Conservation (phyloP, 2,113 vertebrate genomes). For the Callithrix jacchus region DNA sequence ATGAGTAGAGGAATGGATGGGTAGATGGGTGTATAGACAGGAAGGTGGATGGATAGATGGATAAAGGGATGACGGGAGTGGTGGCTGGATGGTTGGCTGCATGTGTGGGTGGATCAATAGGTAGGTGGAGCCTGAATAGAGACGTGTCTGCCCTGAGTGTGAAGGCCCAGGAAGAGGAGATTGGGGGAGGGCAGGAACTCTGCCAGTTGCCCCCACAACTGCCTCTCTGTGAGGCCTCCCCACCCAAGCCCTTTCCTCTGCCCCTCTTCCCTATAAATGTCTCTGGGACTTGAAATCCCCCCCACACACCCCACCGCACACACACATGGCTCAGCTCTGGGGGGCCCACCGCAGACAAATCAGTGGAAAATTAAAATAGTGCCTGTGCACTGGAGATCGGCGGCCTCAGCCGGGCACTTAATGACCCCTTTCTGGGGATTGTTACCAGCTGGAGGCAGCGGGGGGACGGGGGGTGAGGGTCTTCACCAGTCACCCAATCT, state of each 20-base stretch:
- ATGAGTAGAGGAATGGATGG: no score
- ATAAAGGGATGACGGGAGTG: no score
- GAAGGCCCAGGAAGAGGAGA: background rate
- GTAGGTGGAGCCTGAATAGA: background rate
- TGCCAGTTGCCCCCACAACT: rapidly evolving
- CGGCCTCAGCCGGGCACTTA: slow-evolving; percentile 57
- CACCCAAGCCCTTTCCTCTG: background rate
- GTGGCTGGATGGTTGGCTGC: no score
- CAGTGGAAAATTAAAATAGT: slow-evolving; percentile 78
- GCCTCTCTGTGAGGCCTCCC: background rate
- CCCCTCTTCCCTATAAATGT: background rate
- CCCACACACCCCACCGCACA: background rate
- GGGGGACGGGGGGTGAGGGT: background rate
- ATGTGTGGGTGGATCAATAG: background rate
- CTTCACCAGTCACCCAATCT: background rate
- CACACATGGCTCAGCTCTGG: background rate
- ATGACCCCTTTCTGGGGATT: slow-evolving; percentile 65
- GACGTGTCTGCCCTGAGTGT: background rate
- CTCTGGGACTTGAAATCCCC: background rate
- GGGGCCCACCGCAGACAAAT: slow-evolving; percentile 73
- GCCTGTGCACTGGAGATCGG: slow-evolving; percentile 31
- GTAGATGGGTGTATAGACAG: no score
- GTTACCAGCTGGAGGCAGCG: slow-evolving; percentile 72
- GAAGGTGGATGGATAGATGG: no score
- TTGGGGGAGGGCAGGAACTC: background rate